phyloP scores from a whole-genome alignment of 2,888 invertebrate genomes.

The Xylophagus ater region DNA sequence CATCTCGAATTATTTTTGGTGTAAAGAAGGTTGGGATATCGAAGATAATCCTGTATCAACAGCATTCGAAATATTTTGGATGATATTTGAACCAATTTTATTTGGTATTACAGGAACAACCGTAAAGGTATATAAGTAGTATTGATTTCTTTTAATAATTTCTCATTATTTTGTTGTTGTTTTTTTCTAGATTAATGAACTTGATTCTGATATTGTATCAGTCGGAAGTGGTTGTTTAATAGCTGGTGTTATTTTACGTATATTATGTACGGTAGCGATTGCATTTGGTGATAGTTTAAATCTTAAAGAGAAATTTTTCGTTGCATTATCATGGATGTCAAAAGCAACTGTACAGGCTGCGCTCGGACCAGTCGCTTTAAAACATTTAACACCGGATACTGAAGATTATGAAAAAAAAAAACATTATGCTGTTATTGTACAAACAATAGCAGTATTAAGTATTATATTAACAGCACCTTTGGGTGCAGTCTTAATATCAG shows the following conservation, averaged over 20 bases:
- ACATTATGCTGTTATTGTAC: slow-evolving; percentile 55
- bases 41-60: slow-evolving; percentile 80
- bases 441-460: slow-evolving; percentile 68
- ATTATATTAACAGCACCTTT: slow-evolving; percentile 76
- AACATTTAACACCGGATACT: slow-evolving; percentile 44
- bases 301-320: slow-evolving; percentile 81
- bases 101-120: slow-evolving; percentile 90
- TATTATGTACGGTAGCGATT: slow-evolving; percentile 52
- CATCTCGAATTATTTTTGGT: slow-evolving; percentile 71
- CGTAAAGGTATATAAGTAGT: slow-evolving; percentile 48
- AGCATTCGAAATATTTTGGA: slow-evolving; percentile 88
- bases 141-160: not conserved
- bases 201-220: slow-evolving; percentile 57
- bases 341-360: slow-evolving; percentile 97
- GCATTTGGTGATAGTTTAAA: slow-evolving; percentile 72
- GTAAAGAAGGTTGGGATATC: slow-evolving; percentile 71
- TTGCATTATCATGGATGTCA: slow-evolving; percentile 85
- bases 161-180: not conserved
- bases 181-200: slow-evolving; percentile 47
- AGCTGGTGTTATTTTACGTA: slow-evolving; percentile 53
- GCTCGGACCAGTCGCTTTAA: slow-evolving; percentile 64
- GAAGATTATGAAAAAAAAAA: slow-evolving; percentile 41
- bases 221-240: slow-evolving; percentile 59
- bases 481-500: slow-evolving; percentile 69
- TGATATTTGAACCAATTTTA: slow-evolving; percentile 88